Conservation (phyloP, 2,113 vertebrate genomes). For the Lycocorax pyrrhopterus region DNA sequence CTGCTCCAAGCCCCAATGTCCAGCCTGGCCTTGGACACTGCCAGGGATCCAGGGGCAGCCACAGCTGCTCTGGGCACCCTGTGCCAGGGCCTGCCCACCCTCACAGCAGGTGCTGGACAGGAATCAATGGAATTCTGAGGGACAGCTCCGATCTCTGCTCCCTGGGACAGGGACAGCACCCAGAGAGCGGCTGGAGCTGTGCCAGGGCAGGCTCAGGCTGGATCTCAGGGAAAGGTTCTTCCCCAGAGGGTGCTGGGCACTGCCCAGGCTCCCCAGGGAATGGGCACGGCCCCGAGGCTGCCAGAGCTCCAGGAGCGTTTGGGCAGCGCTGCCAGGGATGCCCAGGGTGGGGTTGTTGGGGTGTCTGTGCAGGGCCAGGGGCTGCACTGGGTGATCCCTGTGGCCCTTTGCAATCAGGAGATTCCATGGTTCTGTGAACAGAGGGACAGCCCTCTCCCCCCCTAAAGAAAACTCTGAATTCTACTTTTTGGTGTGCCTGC, state of each 20-base stretch:
- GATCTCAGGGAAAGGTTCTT: background rate
- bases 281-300: background rate
- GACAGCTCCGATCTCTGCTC: accelerated
- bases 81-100: background rate
- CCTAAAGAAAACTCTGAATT: background rate
- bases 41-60: background rate
- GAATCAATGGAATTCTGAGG: background rate
- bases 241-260: background rate
- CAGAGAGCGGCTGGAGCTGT: accelerated
- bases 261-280: background rate
- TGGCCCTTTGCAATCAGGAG: background rate
- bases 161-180: background rate
- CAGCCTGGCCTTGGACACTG: background rate
- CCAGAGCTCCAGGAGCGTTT: background rate
- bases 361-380: accelerated
- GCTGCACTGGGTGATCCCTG: background rate
- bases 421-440: background rate
- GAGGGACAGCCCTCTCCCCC: background rate
- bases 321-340: background rate
- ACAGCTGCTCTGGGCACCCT: background rate
- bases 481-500: too few relatives aligned
- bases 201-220: accelerated
- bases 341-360: background rate
- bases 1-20: background rate
- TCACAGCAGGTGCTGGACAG: background rate